Evolutionary conservation across 2,797 vertebrate genomes (phyloP).

Genomic region (Gallinago solitaria): DNA sequence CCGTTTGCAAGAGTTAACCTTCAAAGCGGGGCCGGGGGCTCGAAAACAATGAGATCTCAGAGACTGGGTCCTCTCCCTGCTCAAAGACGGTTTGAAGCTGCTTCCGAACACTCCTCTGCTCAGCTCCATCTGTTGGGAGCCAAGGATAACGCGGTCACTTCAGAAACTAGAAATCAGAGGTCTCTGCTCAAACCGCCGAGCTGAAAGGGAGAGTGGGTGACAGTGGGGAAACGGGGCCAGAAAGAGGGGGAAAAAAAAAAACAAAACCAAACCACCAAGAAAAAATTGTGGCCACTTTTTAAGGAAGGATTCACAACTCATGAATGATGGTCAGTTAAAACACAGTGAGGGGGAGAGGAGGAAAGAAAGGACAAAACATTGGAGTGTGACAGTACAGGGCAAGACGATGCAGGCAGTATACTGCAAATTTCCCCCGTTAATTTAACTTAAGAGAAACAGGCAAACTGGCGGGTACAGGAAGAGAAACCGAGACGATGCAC

Average conservation of each 20-base stretch:
- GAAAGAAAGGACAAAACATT: background rate
- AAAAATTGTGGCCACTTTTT: background rate
- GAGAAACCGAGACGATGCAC: background rate
- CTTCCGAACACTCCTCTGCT: background rate
- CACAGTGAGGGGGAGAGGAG: background rate
- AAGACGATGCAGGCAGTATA: background rate
- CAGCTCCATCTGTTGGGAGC: conserved; percentile 34
- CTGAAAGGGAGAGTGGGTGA: background rate
- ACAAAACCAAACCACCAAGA: background rate
- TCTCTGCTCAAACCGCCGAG: background rate
- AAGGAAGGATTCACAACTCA: background rate
- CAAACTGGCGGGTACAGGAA: background rate
- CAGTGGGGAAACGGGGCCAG: background rate
- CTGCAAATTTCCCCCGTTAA: background rate
- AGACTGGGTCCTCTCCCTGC: background rate
- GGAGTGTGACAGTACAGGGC: background rate
- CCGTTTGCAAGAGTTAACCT: background rate
- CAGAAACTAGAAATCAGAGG: background rate
- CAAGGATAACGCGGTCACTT: background rate
- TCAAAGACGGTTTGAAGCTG: background rate
- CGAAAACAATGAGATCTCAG: background rate
- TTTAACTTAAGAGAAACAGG: background rate
- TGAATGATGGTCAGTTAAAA: background rate
- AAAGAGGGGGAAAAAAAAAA: background rate
- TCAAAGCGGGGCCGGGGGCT: background rate